These are phyloP conservation scores for Halcyon smyrnensis DNA, from an alignment of 2,797 vertebrate genomes.

Conservation along the genomic window DNA sequence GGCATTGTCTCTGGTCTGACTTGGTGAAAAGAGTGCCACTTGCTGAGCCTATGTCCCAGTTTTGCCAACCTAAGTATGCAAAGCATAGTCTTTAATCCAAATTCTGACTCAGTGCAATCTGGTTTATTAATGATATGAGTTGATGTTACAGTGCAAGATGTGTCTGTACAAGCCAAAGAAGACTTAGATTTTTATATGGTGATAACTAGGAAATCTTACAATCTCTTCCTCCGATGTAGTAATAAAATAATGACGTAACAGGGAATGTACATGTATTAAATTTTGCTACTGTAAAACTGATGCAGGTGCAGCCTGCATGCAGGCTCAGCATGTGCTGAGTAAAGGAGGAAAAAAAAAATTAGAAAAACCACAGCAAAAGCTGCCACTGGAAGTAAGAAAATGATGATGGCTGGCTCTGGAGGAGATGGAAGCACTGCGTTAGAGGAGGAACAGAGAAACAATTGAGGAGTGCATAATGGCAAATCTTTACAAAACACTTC, in stretches of 20 bases:
- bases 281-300: slow-evolving; percentile 56
- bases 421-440: background rate
- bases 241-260: slow-evolving; percentile 61
- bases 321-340: slow-evolving; percentile 53
- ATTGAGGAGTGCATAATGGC: background rate
- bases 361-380: slow-evolving; percentile 43
- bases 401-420: background rate
- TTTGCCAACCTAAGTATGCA: background rate
- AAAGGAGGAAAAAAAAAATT: slow-evolving; percentile 25
- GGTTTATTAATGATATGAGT: slow-evolving; percentile 42
- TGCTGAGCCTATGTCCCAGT: background rate
- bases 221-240: slow-evolving; percentile 44
- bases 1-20: background rate
- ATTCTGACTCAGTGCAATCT: slow-evolving; percentile 54
- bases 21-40: slow-evolving; percentile 46
- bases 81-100: slow-evolving; percentile 24
- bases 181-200: slow-evolving; percentile 22
- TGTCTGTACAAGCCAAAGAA: slow-evolving; percentile 47
- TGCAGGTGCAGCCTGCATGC: slow-evolving; percentile 38
- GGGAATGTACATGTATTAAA: slow-evolving; percentile 25
- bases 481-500: slow-evolving; percentile 2
- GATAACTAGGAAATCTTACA: slow-evolving; percentile 59
- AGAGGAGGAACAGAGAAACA: background rate
- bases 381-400: slow-evolving; percentile 10
- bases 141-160: slow-evolving; percentile 16